Evolutionary conservation across 2,797 vertebrate species (phyloP).

Genomic region (Rhyacichthys aspro): DNA sequence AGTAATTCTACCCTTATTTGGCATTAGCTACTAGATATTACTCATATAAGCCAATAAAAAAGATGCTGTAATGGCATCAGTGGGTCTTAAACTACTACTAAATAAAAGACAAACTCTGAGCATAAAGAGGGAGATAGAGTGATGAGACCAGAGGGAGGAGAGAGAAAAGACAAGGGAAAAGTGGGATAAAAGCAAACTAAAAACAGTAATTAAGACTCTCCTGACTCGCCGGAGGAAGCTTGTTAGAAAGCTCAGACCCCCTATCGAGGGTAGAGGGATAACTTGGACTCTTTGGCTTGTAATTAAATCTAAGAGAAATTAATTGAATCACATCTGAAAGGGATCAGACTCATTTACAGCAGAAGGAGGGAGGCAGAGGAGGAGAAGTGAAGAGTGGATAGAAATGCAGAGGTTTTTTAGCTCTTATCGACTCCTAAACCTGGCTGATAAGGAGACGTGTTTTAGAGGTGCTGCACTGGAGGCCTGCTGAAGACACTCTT

Average conservation of each 20-base stretch:
- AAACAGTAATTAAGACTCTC: slow-evolving; percentile 84
- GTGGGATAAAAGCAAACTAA: slow-evolving; percentile 76
- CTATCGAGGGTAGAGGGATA: slow-evolving; percentile 78
- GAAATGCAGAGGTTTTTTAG: slow-evolving; percentile 42
- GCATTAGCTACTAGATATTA: slow-evolving; percentile 1
- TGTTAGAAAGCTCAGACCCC: slow-evolving; percentile 79
- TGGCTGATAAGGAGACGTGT: slow-evolving; percentile 74
- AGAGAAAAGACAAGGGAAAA: slow-evolving; percentile 59
- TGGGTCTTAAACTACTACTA: slow-evolving; percentile 22
- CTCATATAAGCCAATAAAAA: slow-evolving; percentile 12
- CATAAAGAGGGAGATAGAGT: slow-evolving; percentile 33
- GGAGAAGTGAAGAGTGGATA: slow-evolving; percentile 57
- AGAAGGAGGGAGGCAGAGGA: slow-evolving; percentile 69
- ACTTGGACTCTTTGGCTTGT: slow-evolving; percentile 82
- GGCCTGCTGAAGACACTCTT: slow-evolving; percentile 79
- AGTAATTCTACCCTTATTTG: slow-evolving; percentile 2
- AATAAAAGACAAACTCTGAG: slow-evolving; percentile 48
- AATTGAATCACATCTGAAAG: slow-evolving; percentile 86
- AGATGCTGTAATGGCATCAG: slow-evolving; percentile 14
- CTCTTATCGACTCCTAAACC: slow-evolving; percentile 75
- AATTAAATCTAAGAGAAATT: slow-evolving; percentile 88
- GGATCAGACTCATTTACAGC: slow-evolving; percentile 82
- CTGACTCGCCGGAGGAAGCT: slow-evolving; percentile 79
- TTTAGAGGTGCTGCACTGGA: slow-evolving; percentile 70
- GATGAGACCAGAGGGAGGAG: slow-evolving; percentile 54